Base-by-base conservation (phyloP, 2,888 invertebrate genomes). In the Hemaris fuciformis region DNA sequence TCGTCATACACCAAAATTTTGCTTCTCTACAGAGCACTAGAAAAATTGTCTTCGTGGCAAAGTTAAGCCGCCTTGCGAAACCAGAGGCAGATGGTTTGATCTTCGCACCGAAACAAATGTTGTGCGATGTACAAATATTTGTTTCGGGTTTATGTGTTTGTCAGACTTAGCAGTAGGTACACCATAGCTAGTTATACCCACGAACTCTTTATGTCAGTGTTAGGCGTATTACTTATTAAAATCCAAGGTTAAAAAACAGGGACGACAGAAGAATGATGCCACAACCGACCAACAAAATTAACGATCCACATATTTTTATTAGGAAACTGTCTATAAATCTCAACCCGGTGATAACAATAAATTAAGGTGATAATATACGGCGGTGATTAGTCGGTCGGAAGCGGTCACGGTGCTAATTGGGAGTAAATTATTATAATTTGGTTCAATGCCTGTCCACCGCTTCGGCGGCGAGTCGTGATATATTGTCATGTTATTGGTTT, bases 401-500 rank as follows among this genome's bases (percentile, higher is more conserved):
- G 46, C 46, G 46, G 8, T n/a, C 38, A 15, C 31, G 31, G 3
- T 53, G 70, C 79, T 87, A 88, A 87, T 87, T 87, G 88, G 83
- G 77, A 77, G 72, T 88, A 87, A 88, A 87, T 88, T 87, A 87
- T 81, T 68, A 84, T 87, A 86, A 87, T 87, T 81, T 78, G 83
- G 80, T 79, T 73, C 66, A 72, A 27, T 27, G 18, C 53, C 75
- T 80, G 77, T 81, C 76, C 77, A 83, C 81, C 83, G 79, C 69
- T 70, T 64, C 68, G 65, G 67, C 66, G 41, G 38, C 48, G 7
- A 23, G 41, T 20, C 60, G 53, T 60, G 41, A 60, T 43, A 15
- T 6, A 15, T 8, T 15, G 31, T 27, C 31, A 20, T 18, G 25
- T 8, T 25, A 23, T 46, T n/a, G 5, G 31, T 48, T 25, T 1